Base-by-base conservation (phyloP, 1,140 invertebrate species). In the Ephestia elutella region DNA sequence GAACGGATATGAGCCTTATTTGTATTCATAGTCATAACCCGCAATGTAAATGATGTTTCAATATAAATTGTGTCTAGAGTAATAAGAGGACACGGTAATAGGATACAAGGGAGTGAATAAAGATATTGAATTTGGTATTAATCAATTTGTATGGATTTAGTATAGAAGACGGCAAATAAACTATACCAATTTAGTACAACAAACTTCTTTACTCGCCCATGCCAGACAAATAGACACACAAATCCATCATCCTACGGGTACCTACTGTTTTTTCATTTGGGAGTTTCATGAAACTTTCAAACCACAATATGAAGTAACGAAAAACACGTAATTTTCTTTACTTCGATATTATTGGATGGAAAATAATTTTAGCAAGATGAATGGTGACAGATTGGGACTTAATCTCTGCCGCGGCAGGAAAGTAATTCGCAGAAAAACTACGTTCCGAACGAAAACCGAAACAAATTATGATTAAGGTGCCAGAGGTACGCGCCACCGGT, bases 41-140 rank as follows among this genome's bases (percentile, higher is more conserved):
- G 15, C n/a, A 10, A 9, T 44, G 38, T 44, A 44, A 44, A 44
- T 44, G 38, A 44, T 44, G 5, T 44, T 44, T 44, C 38, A 15
- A 44, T 44, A 44, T 44, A 44, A 44, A 44, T 44, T 44, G 38
- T 44, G 13, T 44, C 38, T 44, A 44, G 38, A 35, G 30, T n/a
- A 32, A 32, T 32, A 32, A 32, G 30, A 32, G 30, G 30, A 32
- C 25, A 28, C 9, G 30, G 15, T 44, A 44, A 44, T 44, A 15
- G 13, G n/a, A 44, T 15, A 44, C 38, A 44, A 10, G 30, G 38
- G 38, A 44, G n/a, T n/a, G n/a, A 32, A 32, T 32, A 32, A 10
- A 44, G 13, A 44, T 3, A 44, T 15, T 8, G n/a, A 5, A 15
- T 17, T 15, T 44, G 38, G n/a, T 15, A 15, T n/a, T 17, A 44